Evolutionary conservation across 2,888 invertebrate genomes (phyloP), one percentile per base, ranked within the genome.

Genomic region (Athrips mouffetella): DNA sequence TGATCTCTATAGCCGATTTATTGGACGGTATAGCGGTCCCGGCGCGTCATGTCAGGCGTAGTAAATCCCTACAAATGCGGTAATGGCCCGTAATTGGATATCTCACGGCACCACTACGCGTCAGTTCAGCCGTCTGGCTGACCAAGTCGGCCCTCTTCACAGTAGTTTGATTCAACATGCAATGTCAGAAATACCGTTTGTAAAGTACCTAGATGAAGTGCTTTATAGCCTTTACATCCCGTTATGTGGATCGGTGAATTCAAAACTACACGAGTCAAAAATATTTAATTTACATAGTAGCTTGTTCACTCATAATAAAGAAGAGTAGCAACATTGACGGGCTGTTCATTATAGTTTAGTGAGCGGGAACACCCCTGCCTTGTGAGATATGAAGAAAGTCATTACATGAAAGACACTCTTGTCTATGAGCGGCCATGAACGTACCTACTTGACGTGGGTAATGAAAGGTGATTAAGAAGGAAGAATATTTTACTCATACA

Each of bases 21-120:
- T n/a, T n/a, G 5, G 30, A n/a, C 11, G 27, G 15, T 25, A 21
- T 29, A 21, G 7, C 45, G 11, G n/a, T 23, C 18, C 11, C 27
- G 42, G 18, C 13, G n/a, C 29, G 39, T 21, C 39, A 25, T 37
- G 29, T 25, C 21, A 3, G 49, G 35, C 31, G 46, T 45, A 25
- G 27, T 37, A 49, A 52, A 52, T 49, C 51, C 51, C 25, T 49
- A 52, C 41, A 52, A 52, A 52, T 49, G 52, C 52, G 45, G 49
- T 46, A 44, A 52, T 44, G 42, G 39, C 27, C 13, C 30, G 50
- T 52, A 52, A 52, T 52, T 49, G 49, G 52, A 49, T 49, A 47
- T 45, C 31, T 16, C 37, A 33, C 48, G 41, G 23, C 27, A 39
- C 8, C 4, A 39, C 20, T 4, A 18, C 11, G 15, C 10, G 40